Percentiles rank a stretch among this genome's conserved stretches.
phyloP scores from a whole-genome alignment of 2,113 vertebrate genomes.

The Capricornis sumatraensis region DNA sequence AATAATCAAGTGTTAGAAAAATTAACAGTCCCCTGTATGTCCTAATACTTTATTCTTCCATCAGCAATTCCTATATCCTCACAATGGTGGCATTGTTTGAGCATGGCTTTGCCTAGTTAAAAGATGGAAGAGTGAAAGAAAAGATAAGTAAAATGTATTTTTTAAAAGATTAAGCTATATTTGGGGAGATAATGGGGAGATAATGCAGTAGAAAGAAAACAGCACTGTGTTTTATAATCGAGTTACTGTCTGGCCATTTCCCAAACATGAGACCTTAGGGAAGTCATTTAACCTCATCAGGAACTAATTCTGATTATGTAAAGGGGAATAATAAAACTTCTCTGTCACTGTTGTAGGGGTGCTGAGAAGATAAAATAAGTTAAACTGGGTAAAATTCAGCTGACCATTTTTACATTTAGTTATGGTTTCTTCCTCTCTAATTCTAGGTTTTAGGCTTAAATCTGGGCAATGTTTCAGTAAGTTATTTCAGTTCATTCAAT shows the following conservation, averaged over 20 bases:
- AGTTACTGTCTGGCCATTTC: neutral
- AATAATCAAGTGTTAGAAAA: neutral
- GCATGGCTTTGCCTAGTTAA: neutral
- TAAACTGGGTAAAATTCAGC: neutral
- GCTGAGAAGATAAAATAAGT: neutral
- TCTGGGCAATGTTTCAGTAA: neutral
- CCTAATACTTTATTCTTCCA: neutral
- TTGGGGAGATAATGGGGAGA: slow-evolving; percentile 1
- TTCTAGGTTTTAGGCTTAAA: neutral
- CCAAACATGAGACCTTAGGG: neutral
- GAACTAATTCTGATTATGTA: neutral
- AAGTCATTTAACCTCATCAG: neutral
- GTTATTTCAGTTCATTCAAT: neutral
- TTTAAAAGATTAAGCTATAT: neutral
- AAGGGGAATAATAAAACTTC: neutral
- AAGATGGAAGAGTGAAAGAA: neutral
- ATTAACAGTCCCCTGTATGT: neutral
- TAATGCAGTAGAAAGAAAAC: neutral
- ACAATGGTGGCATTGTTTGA: neutral
- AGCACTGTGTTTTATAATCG: neutral
- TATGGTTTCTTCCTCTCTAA: neutral
- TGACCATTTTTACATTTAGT: neutral
- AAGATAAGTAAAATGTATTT: neutral
- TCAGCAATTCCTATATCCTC: neutral
- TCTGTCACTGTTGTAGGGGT: neutral